Base-by-base conservation (phyloP, 2,888 invertebrate genomes). In the Tachina grossa region DNA sequence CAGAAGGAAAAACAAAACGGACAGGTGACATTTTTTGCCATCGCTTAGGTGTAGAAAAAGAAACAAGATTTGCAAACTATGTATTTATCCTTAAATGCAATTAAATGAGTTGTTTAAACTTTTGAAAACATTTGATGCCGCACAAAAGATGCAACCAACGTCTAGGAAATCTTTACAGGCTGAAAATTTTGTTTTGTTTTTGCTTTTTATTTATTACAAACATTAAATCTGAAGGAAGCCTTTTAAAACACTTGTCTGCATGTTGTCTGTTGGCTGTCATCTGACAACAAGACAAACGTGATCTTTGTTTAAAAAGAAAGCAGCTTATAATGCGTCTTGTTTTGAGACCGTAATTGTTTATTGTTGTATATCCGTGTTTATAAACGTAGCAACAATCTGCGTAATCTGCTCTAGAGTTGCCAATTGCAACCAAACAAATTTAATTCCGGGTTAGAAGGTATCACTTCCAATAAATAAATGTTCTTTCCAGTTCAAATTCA, bases 311-410 rank as follows among this genome's bases (percentile, higher is more conserved):
- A 31, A 75, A 85, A 85, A 51, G 82, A 85, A 85, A 85, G 81
- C 82, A 78, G 82, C 75, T 85, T 77, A 72, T 71, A 75, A 75
- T 81, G 61, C 68, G 75, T 81, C 75, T 66, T 47, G 81, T 75
- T 81, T 81, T 81, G 75, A 75, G 75, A 43, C 76, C 57, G 47
- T 66, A 65, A 76, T 72, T 72, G 53, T 61, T 78, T 72, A 72
- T 78, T 39, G 61, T 66, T 49, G 53, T 71, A 31, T 66, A 74
- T 49, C 57, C 57, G 74, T 81, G 59, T 71, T 65, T 65, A 53
- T 63, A 47, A 41, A 66, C 22, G 16, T 31, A 51, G 43, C n/a
- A 49, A 61, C 61, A 43, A 71, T 53, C 76, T 81, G 66, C 59
- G 68, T 81, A 69, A 75, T 78, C 45, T 63, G 51, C 31, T 53